Evolutionary conservation across 2,888 invertebrate species (phyloP).

Genomic region (Ethmia dodecea): DNA sequence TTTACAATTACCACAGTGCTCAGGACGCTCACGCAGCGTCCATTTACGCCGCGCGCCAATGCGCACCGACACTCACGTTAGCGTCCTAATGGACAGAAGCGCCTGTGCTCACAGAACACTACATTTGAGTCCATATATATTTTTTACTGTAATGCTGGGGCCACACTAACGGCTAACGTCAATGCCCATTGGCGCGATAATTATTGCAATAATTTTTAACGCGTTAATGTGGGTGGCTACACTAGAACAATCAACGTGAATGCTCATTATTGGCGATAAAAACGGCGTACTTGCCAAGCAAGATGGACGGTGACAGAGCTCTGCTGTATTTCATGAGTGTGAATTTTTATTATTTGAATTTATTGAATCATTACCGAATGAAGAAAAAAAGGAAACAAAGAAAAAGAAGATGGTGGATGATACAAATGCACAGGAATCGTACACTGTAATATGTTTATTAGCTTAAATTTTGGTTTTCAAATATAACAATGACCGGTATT

Average conservation of each 20-base stretch:
- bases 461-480: background rate
- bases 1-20: too few relatives aligned
- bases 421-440: background rate
- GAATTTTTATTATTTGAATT: background rate
- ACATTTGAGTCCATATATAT: too few relatives aligned
- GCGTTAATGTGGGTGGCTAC: background rate
- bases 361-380: background rate
- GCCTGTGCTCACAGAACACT: too few relatives aligned
- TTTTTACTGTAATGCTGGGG: too few relatives aligned
- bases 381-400: background rate
- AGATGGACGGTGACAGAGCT: background rate
- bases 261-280: background rate
- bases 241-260: background rate
- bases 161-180: background rate
- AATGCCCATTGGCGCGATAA: background rate
- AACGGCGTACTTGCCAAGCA: background rate
- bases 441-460: background rate
- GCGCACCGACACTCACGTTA: too few relatives aligned
- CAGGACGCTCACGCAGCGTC: too few relatives aligned
- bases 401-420: background rate
- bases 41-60: too few relatives aligned
- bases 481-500: background rate
- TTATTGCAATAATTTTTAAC: background rate
- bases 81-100: too few relatives aligned
- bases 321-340: background rate